A percentile compares a stretch with the other conserved stretches of the same genome.
Evolutionary conservation across 2,113 vertebrate species (phyloP).

Genomic region (Chrysemys picta): DNA sequence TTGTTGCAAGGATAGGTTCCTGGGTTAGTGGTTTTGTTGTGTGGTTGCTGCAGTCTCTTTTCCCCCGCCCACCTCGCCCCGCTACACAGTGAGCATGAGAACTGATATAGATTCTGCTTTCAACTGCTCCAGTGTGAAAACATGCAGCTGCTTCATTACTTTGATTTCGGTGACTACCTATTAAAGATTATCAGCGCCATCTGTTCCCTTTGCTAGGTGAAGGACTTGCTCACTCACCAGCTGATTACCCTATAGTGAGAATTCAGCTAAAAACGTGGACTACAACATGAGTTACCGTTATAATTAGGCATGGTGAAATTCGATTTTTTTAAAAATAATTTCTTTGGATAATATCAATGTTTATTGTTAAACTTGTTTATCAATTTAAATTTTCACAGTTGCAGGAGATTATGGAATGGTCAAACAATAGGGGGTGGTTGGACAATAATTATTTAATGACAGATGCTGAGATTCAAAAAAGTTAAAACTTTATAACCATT

Average conservation of each 20-base stretch:
- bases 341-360: background rate
- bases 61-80: background rate
- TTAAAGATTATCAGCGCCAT: background rate
- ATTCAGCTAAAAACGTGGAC: fast-evolving
- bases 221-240: background rate
- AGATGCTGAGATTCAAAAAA: background rate
- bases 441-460: background rate
- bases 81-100: background rate
- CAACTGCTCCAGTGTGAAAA: fast-evolving
- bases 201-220: background rate
- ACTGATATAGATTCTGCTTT: background rate
- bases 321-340: background rate
- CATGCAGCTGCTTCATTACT: background rate
- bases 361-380: background rate
- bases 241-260: fast-evolving
- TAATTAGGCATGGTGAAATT: background rate
- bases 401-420: background rate
- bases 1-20: too few species aligned
- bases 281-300: fast-evolving
- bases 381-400: background rate
- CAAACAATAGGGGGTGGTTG: background rate
- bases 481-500: background rate
- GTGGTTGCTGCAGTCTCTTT: too few species aligned
- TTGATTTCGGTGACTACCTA: background rate
- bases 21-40: too few species aligned